Evolutionary conservation across 30 jellyfish, hydroid and myxozoan genomes (phyloP), one percentile per base, ranked within the genome.

Genomic region (Hydra vulgaris): DNA sequence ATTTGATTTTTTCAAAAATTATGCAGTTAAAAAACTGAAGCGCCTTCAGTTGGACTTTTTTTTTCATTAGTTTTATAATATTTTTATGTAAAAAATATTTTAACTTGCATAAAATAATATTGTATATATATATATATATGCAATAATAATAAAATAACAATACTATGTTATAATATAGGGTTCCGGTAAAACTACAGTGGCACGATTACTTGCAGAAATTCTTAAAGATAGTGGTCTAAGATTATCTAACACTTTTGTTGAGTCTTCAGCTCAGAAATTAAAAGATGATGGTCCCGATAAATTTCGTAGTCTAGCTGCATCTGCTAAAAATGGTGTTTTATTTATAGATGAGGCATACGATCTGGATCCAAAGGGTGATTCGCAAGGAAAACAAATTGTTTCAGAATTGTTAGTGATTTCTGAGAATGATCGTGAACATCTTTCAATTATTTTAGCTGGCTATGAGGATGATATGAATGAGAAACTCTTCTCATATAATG

Each of bases 151-250:
- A n/a, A n/a, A n/a, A n/a, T n/a, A n/a, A n/a, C n/a, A n/a, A n/a
- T n/a, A n/a, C n/a, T n/a, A n/a, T n/a, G n/a, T n/a, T n/a, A n/a
- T n/a, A n/a, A n/a, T 40, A 40, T 40, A 74, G 82, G 82, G 82
- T 74, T 74, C 82, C 16, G 82, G 82, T 17, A 74, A 74, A 74
- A 74, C 82, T 15, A 74, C 82, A 74, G 82, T 74, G 19, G 82
- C 82, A 74, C 15, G 82, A 74, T 25, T 74, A 68, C 55, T 74
- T 61, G 82, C 82, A 16, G 82, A 19, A 17, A 74, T 74, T 40
- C 55, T 74, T 17, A 74, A 74, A 74, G 82, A 74, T 24, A 25
- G 74, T 74, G 82, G 82, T 25, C 71, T 68, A 18, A 61, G 82
- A 24, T 68, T 74, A 21, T 0, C 54, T 7, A 74, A 24, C 0